Conservation (phyloP, 2,113 vertebrate species). For the Alosa alosa region DNA sequence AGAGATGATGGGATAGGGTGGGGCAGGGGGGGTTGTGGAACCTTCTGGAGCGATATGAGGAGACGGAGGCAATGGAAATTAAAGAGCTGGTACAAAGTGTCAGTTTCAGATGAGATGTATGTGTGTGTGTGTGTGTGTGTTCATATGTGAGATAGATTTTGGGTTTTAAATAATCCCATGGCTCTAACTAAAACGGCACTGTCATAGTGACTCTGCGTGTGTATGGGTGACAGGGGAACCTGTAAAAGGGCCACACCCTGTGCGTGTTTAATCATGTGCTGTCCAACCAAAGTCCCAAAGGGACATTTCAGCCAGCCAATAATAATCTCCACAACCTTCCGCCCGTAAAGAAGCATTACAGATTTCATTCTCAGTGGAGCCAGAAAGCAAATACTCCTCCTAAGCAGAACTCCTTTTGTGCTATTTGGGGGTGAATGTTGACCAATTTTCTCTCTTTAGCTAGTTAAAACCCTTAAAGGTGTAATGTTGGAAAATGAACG, state of each 20-base stretch:
- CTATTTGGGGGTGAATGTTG: neutral
- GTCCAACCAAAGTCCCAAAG: too few relatives aligned
- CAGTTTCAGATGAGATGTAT: neutral
- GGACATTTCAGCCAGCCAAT: too few relatives aligned
- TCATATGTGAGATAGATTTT: neutral
- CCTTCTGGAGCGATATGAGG: neutral
- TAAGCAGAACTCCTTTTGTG: neutral
- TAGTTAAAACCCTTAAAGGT: too few relatives aligned
- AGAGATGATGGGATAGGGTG: conserved; percentile 58
- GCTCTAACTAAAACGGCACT: neutral
- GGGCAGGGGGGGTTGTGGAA: conserved; percentile 61
- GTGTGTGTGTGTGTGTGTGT: neutral
- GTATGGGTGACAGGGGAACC: neutral
- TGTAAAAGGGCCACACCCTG: neutral
- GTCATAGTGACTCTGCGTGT: neutral
- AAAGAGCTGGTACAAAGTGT: neutral
- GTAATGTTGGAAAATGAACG: too few relatives aligned
- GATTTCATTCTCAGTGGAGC: neutral
- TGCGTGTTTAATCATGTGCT: neutral
- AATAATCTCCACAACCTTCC: neutral
- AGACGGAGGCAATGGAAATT: neutral
- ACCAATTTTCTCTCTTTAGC: neutral
- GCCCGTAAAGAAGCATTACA: neutral
- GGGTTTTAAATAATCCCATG: neutral
- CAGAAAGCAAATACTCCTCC: neutral